phyloP scores from a whole-genome alignment of 2,113 vertebrate genomes.

The Misgurnus anguillicaudatus region DNA sequence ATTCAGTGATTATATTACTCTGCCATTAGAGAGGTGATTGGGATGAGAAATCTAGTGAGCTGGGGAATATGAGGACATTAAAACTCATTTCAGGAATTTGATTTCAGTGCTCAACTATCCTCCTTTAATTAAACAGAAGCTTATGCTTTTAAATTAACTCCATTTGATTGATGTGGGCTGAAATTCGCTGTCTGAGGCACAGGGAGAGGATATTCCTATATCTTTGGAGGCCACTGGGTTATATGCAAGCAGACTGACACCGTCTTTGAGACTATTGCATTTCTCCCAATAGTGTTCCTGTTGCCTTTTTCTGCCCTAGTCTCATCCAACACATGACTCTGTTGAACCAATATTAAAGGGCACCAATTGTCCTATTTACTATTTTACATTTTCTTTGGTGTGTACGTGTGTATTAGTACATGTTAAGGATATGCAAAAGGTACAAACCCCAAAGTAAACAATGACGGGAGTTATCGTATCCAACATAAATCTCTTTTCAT shows the following conservation, averaged over 20 bases:
- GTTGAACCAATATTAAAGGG: no score
- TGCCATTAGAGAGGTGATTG: conserved; percentile 47
- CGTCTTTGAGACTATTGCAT: conserved; percentile 76
- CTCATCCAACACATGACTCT: not conserved
- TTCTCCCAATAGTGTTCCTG: conserved; percentile 65
- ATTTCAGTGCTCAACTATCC: conserved; percentile 76
- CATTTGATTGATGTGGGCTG: conserved; percentile 72
- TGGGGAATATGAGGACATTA: conserved; percentile 67
- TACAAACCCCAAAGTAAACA: no score
- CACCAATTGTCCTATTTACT: no score
- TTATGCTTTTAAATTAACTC: conserved; percentile 79
- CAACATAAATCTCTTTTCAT: no score
- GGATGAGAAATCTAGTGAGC: conserved; percentile 51
- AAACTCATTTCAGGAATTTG: conserved; percentile 74
- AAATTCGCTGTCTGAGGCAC: conserved; percentile 61
- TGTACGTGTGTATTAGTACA: no score
- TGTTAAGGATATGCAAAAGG: no score
- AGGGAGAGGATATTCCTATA: conserved; percentile 29
- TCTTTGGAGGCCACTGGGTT: conserved; percentile 66
- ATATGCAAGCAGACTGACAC: conserved; percentile 70
- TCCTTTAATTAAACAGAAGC: conserved; percentile 76
- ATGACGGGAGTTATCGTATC: no score
- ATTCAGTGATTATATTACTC: conserved; percentile 12
- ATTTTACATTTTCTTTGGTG: no score
- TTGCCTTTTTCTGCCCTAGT: conserved; percentile 42